A percentile compares a stretch with the other conserved stretches of the same genome.
phyloP scores from a whole-genome alignment of 2,888 invertebrate species.

The Bimastos eiseni region DNA sequence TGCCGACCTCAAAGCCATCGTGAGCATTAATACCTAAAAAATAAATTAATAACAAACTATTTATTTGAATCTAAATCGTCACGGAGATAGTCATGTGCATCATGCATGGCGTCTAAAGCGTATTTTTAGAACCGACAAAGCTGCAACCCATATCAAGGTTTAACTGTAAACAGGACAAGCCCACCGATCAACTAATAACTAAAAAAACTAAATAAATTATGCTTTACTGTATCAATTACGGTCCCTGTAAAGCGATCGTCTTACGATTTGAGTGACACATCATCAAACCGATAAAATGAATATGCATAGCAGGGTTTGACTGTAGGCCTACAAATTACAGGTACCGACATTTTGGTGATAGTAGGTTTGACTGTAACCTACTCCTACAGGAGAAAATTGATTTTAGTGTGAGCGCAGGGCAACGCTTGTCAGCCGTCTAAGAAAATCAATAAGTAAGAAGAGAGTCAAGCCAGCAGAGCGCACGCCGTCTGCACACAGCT shows the following conservation, averaged over 20 bases:
- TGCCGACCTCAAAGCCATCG: conserved; percentile 1
- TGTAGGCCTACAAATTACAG: background rate
- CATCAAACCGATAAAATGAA: background rate
- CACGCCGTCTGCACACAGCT: background rate
- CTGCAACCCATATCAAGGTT: background rate
- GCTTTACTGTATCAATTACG: background rate
- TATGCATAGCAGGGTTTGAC: background rate
- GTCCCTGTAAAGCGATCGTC: background rate
- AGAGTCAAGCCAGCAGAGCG: background rate
- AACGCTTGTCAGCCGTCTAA: background rate
- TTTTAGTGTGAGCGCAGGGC: background rate
- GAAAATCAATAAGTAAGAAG: background rate
- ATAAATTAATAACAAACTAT: background rate
- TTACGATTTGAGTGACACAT: background rate
- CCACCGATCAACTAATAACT: background rate
- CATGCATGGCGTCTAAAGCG: too few relatives aligned
- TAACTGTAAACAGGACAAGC: background rate
- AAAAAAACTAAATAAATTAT: too few relatives aligned
- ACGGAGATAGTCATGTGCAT: too few relatives aligned
- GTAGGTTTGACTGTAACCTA: background rate
- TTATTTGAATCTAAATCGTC: background rate
- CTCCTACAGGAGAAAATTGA: background rate
- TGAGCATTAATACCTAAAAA: conserved; percentile 22
- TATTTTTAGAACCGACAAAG: background rate
- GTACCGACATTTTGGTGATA: background rate